Evolutionary conservation across 2,113 vertebrate species (phyloP).

Genomic region (Rattus rattus): DNA sequence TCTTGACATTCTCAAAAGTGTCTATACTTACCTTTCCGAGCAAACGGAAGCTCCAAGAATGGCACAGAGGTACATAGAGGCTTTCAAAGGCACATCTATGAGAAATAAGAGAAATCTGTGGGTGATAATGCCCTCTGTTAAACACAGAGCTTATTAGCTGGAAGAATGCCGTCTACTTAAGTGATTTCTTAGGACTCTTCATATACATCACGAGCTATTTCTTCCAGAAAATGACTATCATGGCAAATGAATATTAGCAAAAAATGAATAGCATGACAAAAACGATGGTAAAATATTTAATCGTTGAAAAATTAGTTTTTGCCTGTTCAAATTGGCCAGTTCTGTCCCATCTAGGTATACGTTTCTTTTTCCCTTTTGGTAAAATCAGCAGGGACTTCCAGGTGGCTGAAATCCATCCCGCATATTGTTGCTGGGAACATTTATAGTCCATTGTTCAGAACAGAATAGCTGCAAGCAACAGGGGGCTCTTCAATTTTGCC

Average conservation of each 20-base stretch:
- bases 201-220: not conserved
- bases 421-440: conserved; percentile 66
- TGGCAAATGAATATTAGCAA: not conserved
- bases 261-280: not conserved
- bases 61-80: not conserved
- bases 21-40: not conserved
- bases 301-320: not conserved
- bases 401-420: conserved; percentile 67
- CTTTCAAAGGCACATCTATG: not conserved
- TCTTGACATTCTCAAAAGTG: not conserved
- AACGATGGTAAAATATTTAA: conserved; percentile 28
- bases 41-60: not conserved
- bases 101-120: conserved; percentile 1
- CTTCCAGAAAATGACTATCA: conserved; percentile 8
- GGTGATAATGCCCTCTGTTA: not conserved
- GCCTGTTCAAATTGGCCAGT: conserved; percentile 42
- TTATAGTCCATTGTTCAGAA: conserved; percentile 81
- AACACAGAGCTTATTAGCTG: not conserved
- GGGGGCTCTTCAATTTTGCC: conserved; percentile 65
- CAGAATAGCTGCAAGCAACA: conserved; percentile 62
- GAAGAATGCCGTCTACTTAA: not conserved
- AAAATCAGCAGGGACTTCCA: conserved; percentile 72
- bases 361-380: not conserved
- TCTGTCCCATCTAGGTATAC: conserved; percentile 48
- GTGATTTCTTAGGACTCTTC: not conserved